Evolutionary conservation across 2,797 vertebrate species (phyloP).

Genomic region (Mormyrops boulengeri): DNA sequence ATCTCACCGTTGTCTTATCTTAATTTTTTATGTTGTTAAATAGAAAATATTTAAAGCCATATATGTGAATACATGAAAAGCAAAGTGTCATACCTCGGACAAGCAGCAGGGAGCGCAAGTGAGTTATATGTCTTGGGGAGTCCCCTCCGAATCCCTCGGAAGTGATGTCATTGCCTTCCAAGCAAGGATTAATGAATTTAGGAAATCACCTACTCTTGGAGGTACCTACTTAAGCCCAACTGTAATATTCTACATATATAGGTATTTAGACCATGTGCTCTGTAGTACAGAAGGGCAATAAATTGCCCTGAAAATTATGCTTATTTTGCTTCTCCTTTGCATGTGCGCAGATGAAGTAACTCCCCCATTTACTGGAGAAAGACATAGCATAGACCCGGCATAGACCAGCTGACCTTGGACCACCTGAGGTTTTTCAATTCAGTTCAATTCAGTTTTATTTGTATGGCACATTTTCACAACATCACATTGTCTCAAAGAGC

Average conservation of each 20-base stretch:
- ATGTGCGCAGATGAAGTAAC: too few relatives aligned
- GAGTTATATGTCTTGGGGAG: background rate
- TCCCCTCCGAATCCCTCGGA: background rate
- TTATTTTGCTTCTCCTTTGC: too few relatives aligned
- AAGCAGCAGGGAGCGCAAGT: background rate
- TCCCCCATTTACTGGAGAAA: too few relatives aligned
- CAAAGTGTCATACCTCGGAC: background rate
- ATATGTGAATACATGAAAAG: background rate
- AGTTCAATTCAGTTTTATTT: too few relatives aligned
- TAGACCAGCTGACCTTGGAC: too few relatives aligned
- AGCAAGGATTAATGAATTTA: background rate
- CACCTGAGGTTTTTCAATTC: too few relatives aligned
- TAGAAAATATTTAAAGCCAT: background rate
- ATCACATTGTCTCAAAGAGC: too few relatives aligned
- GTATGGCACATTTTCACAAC: too few relatives aligned
- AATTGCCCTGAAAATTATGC: background rate
- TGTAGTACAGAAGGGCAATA: background rate
- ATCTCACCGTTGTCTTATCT: background rate
- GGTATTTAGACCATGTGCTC: background rate
- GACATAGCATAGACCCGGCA: too few relatives aligned
- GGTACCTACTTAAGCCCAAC: background rate
- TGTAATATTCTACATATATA: background rate
- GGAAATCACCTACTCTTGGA: background rate
- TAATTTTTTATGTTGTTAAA: background rate
- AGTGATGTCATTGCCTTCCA: background rate